Base-by-base conservation (phyloP, 2,888 invertebrate species). In the Drosophila formosana region DNA sequence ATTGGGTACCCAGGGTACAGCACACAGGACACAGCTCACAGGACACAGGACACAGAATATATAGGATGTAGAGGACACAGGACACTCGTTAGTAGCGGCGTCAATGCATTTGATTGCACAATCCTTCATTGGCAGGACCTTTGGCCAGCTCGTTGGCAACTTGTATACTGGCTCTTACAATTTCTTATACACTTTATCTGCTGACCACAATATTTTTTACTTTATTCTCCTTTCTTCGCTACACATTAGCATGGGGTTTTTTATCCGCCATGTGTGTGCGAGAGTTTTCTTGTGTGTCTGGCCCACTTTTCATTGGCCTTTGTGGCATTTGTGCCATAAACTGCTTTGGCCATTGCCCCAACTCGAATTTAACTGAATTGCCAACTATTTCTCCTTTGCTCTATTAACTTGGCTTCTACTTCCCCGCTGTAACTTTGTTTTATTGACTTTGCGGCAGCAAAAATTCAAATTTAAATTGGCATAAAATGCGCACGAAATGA, bases 61-160 rank as follows among this genome's bases (percentile, higher is more conserved):
- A 1, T 32, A 32, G 32, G 9, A 32, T 32, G 9, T 32, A 9
- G 32, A 4, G 50, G 51, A 50, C 46, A 51, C 47, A 18, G 63
- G 50, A 51, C 66, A 41, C 70, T 77, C 72, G 71, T 77, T 80
- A 72, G 80, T 51, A 60, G 67, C 67, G 70, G 77, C 63, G 80
- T 72, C 78, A 72, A 77, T 80, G 75, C 82, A 78, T 83, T 79
- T 76, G 83, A 86, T 81, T 86, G 80, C 86, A 78, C 78, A 70
- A 80, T 78, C 64, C 77, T 80, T 85, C 72, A 75, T 72, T 71
- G 82, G 53, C 67, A 67, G 61, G 53, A 76, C 68, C 62, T 60
- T 65, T 60, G 71, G 53, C 56, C 63, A 52, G 26, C 32, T 55
- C 18, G 46, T 50, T 43, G 55, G 61, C 83, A 58, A 69, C 81